Base-by-base conservation (phyloP, 2,888 invertebrate genomes). In the Limulus polyphemus region DNA sequence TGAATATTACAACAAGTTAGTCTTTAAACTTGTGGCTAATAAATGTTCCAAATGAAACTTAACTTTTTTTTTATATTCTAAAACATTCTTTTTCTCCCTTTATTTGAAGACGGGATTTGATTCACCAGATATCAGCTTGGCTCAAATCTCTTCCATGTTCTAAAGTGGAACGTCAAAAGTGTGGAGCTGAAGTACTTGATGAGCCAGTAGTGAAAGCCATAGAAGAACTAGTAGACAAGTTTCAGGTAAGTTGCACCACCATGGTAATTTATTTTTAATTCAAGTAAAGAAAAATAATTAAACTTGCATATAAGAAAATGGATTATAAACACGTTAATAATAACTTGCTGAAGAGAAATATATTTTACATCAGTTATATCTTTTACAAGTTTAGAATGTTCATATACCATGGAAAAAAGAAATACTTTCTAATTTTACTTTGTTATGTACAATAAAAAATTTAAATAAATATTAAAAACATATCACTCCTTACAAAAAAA, bases 161-260 rank as follows among this genome's bases (percentile, higher is more conserved):
- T 52, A 79, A 78, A 7, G 81, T 85, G 0, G 82, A 82, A 57
- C 80, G 83, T 0, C 81, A 85, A 32, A 77, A 83, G 10, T 87
- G 87, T 71, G 89, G 89, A 54, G 83, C 85, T 0, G 81, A 84
- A 32, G 81, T 82, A 0, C 75, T 91, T 0, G 89, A 90, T 69
- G 81, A 84, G 0, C 84, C 84, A 56, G 80, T 82, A 47, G 77
- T 86, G 1, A 70, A 75, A 52, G 76, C 77, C 62, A 74, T 85
- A 48, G 82, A 83, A 70, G 74, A 78, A 59, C 76, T 77, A 56
- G 73, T 83, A 0, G 79, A 58, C 12, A 54, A 71, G 69, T 9
- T 69, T 70, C 10, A 57, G 73, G 55, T 32, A 32, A 32, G 32
- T 32, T 32, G 32, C 3, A 32, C 3, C 7, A 32, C 32, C 7